Evolutionary conservation across 1,140 invertebrate genomes (phyloP).

Genomic region (Sogatella furcifera): DNA sequence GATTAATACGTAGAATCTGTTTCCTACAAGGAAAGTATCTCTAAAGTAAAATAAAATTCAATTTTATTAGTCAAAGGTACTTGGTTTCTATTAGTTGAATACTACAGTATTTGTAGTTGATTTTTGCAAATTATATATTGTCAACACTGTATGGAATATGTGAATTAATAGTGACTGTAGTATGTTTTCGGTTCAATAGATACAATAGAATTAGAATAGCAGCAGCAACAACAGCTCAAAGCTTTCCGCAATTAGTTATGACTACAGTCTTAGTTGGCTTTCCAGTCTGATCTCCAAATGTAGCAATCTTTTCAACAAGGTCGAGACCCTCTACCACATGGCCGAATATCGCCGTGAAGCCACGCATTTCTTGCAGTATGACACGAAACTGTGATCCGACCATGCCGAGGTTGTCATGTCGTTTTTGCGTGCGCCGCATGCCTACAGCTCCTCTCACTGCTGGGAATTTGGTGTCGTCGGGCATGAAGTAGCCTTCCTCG

Average conservation of each 20-base stretch:
- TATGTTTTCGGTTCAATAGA: no score
- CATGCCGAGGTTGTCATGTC: constrained; percentile 66
- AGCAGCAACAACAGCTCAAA: constrained; percentile 26
- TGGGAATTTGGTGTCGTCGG: constrained; percentile 67
- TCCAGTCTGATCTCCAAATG: constrained; percentile 60
- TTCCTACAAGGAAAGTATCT: no score
- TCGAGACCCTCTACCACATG: constrained; percentile 71
- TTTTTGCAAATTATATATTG: no score
- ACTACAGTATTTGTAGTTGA: no score
- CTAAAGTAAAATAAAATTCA: no score
- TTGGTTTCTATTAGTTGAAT: no score
- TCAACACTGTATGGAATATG: no score
- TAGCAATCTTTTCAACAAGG: constrained; percentile 66
- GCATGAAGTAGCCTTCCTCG: constrained; percentile 66
- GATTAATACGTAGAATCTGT: no score
- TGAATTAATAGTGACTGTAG: no score
- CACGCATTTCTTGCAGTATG: constrained; percentile 66
- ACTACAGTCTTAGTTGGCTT: constrained; percentile 63
- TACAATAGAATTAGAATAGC: no score
- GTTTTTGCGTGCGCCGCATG: constrained; percentile 69
- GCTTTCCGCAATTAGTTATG: constrained; percentile 64
- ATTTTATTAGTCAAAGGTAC: no score
- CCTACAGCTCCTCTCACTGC: constrained; percentile 65
- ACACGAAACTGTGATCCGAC: constrained; percentile 77
- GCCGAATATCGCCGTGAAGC: constrained; percentile 74